These are phyloP conservation scores for Cartodere bifasciata DNA, from an alignment of 2,888 invertebrate species.

Conservation along the genomic window DNA sequence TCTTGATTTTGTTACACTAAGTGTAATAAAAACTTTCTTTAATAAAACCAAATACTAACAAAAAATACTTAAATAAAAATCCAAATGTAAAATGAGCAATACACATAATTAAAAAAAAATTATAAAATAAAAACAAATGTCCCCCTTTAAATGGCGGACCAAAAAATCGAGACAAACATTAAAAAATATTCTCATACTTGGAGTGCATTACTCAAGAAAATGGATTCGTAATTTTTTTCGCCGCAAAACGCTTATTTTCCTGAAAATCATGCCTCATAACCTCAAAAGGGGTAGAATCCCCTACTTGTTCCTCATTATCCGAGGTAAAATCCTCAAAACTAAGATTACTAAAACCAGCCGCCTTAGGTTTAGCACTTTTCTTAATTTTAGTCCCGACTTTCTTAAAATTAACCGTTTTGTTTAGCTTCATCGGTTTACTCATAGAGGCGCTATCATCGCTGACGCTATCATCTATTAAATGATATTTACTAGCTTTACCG, in stretches of 20 bases:
- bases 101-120: too few species aligned
- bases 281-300: constrained; percentile 46
- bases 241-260: constrained; percentile 37
- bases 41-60: too few species aligned
- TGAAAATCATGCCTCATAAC: constrained; percentile 44
- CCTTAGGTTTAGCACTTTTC: constrained; percentile 22
- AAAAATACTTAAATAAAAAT: too few species aligned
- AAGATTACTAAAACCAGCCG: constrained; percentile 56
- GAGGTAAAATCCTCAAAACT: constrained; percentile 63
- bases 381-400: constrained; percentile 26
- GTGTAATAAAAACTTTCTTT: too few species aligned
- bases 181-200: too few species aligned
- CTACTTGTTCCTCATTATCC: constrained; percentile 40
- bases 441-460: constrained; percentile 28
- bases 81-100: too few species aligned
- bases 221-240: constrained; percentile 40
- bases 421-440: constrained; percentile 26
- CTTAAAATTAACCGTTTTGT: constrained; percentile 19
- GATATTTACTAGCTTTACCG: constrained; percentile 40
- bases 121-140: too few species aligned
- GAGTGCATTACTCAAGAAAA: constrained; percentile 36
- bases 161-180: too few species aligned
- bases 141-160: too few species aligned
- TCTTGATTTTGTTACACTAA: too few species aligned
- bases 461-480: constrained; percentile 37